A percentile compares a stretch with the other conserved stretches of the same genome.
phyloP scores from a whole-genome alignment of 2,888 invertebrate species.

The Pyrrhia umbra region DNA sequence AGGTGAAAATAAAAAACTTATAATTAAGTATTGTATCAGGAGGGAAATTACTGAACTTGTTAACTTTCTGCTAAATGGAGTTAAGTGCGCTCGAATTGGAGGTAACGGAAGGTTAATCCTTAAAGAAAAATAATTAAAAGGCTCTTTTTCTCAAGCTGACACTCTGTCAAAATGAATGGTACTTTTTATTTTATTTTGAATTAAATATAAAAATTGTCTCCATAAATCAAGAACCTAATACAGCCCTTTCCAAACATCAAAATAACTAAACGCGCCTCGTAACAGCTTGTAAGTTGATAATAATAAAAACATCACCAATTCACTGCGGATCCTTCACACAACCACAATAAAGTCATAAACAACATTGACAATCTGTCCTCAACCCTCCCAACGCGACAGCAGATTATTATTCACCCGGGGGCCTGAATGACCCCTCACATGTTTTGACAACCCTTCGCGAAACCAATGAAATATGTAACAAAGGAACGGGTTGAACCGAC shows the following conservation, averaged over 20 bases:
- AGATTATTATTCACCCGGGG: slow-evolving; percentile 72
- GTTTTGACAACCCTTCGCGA: slow-evolving; percentile 76
- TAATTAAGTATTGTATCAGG: slow-evolving; percentile 33
- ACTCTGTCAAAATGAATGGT: not conserved
- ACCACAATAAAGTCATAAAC: slow-evolving; percentile 51
- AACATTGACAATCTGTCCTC: slow-evolving; percentile 60
- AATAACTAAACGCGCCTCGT: slow-evolving; percentile 5
- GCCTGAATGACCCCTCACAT: slow-evolving; percentile 75
- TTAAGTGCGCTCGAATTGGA: slow-evolving; percentile 25
- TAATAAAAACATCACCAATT: slow-evolving; percentile 39
- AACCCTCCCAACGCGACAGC: slow-evolving; percentile 64
- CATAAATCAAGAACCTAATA: not conserved
- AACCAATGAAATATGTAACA: slow-evolving; percentile 86
- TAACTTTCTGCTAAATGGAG: slow-evolving; percentile 52
- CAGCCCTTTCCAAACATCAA: not conserved
- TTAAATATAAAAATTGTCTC: not conserved
- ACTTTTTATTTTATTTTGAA: not conserved
- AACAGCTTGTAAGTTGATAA: slow-evolving; percentile 28
- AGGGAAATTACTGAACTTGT: slow-evolving; percentile 47
- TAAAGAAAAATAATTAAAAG: not conserved
- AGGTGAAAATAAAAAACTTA: slow-evolving; percentile 54
- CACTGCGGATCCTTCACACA: slow-evolving; percentile 16
- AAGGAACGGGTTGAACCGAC: slow-evolving; percentile 78
- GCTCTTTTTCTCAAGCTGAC: not conserved
- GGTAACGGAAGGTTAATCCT: slow-evolving; percentile 22